Base-by-base conservation (phyloP, 2,888 invertebrate species). In the Mamestra brassicae region DNA sequence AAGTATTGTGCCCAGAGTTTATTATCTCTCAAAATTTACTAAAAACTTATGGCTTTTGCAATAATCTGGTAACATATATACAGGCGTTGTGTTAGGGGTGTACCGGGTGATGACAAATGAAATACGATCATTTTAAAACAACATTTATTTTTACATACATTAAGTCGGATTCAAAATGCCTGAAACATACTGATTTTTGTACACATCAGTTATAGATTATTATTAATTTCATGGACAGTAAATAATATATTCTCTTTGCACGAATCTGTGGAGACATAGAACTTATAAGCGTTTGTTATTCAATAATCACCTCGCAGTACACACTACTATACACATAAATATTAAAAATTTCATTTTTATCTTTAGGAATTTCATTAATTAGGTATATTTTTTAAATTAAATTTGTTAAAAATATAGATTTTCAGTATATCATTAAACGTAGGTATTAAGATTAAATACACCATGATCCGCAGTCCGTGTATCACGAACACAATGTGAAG, bases 121-220 rank as follows among this genome's bases (percentile, higher is more conserved):
- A 95, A 96, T 88, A 92, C 88, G 92, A 94, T 93, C 94, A 93
- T 94, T 95, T 96, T 95, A 96, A 96, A 96, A 96, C 96, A 96
- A 96, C 96, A 96, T 96, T 96, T 96, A 96, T 96, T 96, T 96
- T 96, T 96, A 96, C 96, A 96, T 96, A 96, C 96, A 96, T 96
- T 96, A 96, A 96, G 95, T 96, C 96, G 94, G 96, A 96, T 96
- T 96, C 95, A 96, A 96, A 96, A 96, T 95, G 95, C 93, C 94
- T 95, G 96, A 96, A 96, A 96, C 95, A 94, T 95, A 96, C 96
- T 96, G 95, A 96, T 95, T 91, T 95, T 92, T 94, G 95, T 96
- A 96, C 95, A 96, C 94, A 96, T 96, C 96, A 96, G 96, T 95
- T 94, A 93, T 90, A 94, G 92, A 94, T 81, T 87, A 93, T 92